phyloP scores from a whole-genome alignment of 2,888 invertebrate genomes.

The Eulithis prunata region DNA sequence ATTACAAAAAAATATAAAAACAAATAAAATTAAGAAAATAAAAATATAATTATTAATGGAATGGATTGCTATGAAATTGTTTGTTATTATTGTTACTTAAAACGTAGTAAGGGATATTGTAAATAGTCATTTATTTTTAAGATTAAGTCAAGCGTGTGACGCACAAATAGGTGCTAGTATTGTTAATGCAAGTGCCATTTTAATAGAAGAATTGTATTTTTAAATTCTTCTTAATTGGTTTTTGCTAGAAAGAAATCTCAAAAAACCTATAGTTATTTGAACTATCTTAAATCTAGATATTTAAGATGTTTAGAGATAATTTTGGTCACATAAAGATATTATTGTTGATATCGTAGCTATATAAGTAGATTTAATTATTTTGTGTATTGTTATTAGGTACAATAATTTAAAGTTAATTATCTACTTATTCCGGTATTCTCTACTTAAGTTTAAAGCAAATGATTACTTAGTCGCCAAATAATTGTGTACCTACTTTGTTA shows the following conservation, averaged over 20 bases:
- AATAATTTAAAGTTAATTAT: no score
- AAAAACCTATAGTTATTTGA: conserved; percentile 44
- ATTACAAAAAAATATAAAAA: conserved; percentile 38
- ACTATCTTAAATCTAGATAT: conserved; percentile 44
- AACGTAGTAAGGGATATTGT: conserved; percentile 63
- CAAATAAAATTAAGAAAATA: conserved; percentile 43
- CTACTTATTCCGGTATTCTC: no score
- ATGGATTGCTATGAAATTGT: conserved; percentile 50
- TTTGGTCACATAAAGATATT: conserved; percentile 38
- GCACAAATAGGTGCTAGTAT: conserved; percentile 66
- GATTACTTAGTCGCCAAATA: no score
- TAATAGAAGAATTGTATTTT: conserved; percentile 57
- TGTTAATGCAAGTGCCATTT: conserved; percentile 68
- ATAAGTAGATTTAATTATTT: no score
- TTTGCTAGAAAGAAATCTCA: conserved; percentile 63
- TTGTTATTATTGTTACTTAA: conserved; percentile 52
- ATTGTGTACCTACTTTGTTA: no score
- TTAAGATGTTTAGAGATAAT: conserved; percentile 30
- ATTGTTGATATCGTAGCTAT: neutral
- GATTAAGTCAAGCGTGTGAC: conserved; percentile 63
- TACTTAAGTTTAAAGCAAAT: no score
- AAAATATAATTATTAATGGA: conserved; percentile 57
- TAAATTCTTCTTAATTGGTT: conserved; percentile 61
- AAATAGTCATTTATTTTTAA: conserved; percentile 55
- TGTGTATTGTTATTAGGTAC: no score